Evolutionary conservation across 1,140 invertebrate genomes (phyloP).

Genomic region (Theocolax elegans): DNA sequence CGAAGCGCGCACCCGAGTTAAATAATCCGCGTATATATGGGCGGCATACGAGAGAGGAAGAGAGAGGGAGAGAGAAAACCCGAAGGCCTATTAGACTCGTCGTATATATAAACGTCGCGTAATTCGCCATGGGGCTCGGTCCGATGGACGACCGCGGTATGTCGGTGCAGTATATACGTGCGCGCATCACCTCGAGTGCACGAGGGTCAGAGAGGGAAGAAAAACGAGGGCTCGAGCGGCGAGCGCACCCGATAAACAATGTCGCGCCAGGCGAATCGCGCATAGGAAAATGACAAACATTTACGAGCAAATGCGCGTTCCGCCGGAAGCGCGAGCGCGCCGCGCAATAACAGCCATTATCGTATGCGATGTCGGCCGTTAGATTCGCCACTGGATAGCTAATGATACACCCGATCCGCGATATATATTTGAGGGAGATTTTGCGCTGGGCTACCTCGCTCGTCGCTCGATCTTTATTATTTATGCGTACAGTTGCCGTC

Average conservation of each 20-base stretch:
- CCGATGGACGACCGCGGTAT: neutral
- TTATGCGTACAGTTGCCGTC: too few species aligned
- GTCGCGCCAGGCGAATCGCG: neutral
- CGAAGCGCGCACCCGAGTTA: neutral
- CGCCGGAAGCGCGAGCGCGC: constrained; percentile 21
- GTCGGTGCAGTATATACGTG: too few species aligned
- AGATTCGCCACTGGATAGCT: constrained; percentile 31
- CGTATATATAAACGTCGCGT: neutral
- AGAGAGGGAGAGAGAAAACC: neutral
- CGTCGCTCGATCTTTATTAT: too few species aligned
- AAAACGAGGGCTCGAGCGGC: neutral
- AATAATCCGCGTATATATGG: constrained; percentile 15
- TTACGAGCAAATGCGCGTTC: constrained; percentile 2
- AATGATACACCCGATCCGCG: too few species aligned
- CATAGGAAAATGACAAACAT: constrained; percentile 39
- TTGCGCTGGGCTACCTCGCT: too few species aligned
- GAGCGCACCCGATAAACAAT: constrained; percentile 20
- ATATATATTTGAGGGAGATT: too few species aligned
- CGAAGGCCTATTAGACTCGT: neutral
- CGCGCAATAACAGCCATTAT: constrained; percentile 38
- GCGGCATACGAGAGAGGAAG: neutral
- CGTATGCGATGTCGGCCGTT: constrained; percentile 16
- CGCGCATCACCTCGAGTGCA: neutral
- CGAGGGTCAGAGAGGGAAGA: neutral
- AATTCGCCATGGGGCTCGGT: neutral